Percentiles rank a stretch among this genome's conserved stretches.
Evolutionary conservation across 2,888 invertebrate genomes (phyloP).

Genomic region (Cephus pygmeus): DNA sequence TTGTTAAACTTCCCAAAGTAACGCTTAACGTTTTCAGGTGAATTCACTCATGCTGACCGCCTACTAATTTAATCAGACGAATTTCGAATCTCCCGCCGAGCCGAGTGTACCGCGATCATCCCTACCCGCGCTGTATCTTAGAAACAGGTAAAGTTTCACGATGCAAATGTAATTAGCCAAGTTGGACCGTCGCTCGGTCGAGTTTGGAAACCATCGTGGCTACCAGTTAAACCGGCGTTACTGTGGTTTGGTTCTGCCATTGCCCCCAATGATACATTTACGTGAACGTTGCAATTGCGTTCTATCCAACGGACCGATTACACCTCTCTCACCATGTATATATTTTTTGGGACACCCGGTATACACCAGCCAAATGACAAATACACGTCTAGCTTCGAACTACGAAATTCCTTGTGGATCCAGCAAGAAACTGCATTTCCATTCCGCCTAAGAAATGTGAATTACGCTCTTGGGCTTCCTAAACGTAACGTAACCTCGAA

Average conservation of each 20-base stretch:
- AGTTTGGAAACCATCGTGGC: background rate
- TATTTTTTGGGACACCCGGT: background rate
- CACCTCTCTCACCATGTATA: background rate
- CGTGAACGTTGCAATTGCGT: background rate
- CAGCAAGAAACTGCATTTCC: background rate
- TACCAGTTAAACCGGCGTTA: background rate
- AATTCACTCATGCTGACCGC: background rate
- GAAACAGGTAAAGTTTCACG: slow-evolving; percentile 31
- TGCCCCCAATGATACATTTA: background rate
- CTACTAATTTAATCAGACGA: slow-evolving; percentile 22
- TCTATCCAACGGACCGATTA: background rate
- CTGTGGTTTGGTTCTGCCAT: background rate
- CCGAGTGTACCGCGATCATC: background rate
- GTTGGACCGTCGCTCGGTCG: slow-evolving; percentile 15
- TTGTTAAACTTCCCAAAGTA: background rate
- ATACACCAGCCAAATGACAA: background rate
- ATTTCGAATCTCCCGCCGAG: slow-evolving; percentile 10
- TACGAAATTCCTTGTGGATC: background rate
- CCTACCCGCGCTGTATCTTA: slow-evolving; percentile 1
- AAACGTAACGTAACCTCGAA: background rate
- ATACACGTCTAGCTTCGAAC: background rate
- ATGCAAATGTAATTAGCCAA: slow-evolving; percentile 38
- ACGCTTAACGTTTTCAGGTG: background rate
- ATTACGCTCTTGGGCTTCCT: background rate
- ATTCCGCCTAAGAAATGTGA: background rate